phyloP scores from a whole-genome alignment of 2,113 vertebrate species.

The Ahaetulla prasina region DNA sequence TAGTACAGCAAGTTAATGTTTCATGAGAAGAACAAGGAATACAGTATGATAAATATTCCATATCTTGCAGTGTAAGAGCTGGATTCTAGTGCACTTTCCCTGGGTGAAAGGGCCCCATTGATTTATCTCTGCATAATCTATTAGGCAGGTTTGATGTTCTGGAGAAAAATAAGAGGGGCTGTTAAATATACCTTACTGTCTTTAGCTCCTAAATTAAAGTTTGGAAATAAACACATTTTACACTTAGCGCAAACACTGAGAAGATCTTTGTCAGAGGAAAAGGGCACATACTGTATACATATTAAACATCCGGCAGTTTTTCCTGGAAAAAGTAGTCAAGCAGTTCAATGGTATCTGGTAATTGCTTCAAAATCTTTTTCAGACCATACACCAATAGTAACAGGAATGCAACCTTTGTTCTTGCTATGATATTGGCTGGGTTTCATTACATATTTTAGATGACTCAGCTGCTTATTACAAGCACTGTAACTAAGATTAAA shows the following conservation, averaged over 20 bases:
- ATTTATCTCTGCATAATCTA: background rate
- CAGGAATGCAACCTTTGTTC: background rate
- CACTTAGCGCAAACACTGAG: background rate
- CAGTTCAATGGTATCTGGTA: background rate
- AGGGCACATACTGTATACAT: background rate
- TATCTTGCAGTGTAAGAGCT: background rate
- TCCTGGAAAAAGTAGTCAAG: background rate
- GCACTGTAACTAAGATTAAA: background rate
- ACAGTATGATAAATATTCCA: background rate
- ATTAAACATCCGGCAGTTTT: background rate
- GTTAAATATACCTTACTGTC: background rate
- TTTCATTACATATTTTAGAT: background rate
- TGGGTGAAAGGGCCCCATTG: background rate
- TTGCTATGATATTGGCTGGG: background rate
- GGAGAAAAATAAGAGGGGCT: background rate
- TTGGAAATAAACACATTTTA: background rate
- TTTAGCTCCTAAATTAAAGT: background rate
- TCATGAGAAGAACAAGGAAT: background rate
- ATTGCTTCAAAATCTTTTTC: background rate
- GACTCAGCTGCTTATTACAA: background rate
- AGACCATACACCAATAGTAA: background rate
- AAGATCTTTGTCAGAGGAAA: background rate
- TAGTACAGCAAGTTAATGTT: background rate
- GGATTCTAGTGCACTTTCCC: background rate
- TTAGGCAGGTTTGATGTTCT: background rate